Evolutionary conservation across 2,113 vertebrate genomes (phyloP).

Genomic region (Corythornis vintsioides): DNA sequence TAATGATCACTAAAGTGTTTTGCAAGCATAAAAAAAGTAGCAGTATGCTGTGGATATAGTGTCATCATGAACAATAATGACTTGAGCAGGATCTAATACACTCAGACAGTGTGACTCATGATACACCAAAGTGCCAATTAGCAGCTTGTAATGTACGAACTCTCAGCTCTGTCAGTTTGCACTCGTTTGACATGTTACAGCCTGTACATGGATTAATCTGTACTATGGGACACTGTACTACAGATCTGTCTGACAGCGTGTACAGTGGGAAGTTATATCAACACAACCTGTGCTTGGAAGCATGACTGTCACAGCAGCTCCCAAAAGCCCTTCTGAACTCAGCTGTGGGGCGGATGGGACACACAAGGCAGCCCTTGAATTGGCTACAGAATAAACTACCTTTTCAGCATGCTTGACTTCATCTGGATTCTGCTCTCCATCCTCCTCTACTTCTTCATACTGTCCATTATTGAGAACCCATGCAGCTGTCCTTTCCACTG

Average conservation of each 20-base stretch:
- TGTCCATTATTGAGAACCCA: conserved; percentile 97
- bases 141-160: neutral
- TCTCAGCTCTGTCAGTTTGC: neutral
- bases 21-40: neutral
- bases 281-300: neutral
- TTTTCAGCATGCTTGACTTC: conserved; percentile 87
- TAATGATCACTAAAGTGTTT: neutral
- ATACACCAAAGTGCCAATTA: neutral
- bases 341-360: neutral
- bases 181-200: neutral
- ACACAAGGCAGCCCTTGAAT: accelerated
- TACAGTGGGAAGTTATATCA: neutral
- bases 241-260: neutral
- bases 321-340: neutral
- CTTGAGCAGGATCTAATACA: neutral
- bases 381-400: conserved; percentile 67
- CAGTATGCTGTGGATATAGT: neutral
- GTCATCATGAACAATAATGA: neutral
- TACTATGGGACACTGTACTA: neutral
- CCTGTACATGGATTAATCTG: neutral
- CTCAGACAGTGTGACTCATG: neutral
- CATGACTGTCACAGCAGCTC: neutral
- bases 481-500: conserved; percentile 94
- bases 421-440: conserved; percentile 76
- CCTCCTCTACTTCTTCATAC: conserved; percentile 88